phyloP scores from a whole-genome alignment of 2,888 invertebrate genomes.

The Drosophila flavopinicola region DNA sequence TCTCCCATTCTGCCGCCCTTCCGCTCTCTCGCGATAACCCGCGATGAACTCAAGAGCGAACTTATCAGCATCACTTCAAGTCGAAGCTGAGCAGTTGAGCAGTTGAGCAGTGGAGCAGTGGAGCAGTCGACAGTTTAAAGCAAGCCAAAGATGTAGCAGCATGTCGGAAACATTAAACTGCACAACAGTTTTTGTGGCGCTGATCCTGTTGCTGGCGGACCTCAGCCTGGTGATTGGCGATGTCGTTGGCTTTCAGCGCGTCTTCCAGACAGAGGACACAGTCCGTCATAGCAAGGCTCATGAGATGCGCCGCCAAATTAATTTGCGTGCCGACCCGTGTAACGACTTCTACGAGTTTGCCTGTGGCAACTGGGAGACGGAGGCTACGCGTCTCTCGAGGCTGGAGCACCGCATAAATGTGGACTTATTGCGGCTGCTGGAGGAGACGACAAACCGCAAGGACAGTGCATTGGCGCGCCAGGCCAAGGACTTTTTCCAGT shows the following conservation, averaged over 20 bases:
- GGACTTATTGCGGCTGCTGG: constrained; percentile 66
- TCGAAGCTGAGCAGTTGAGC: neutral
- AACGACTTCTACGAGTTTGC: constrained; percentile 82
- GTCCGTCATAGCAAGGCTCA: constrained; percentile 64
- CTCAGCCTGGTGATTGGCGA: constrained; percentile 12
- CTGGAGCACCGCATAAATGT: constrained; percentile 54
- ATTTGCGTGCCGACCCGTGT: constrained; percentile 76
- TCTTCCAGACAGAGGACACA: constrained; percentile 66
- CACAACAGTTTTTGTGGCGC: constrained; percentile 10
- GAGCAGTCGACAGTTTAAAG: constrained; percentile 45
- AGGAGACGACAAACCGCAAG: constrained; percentile 63
- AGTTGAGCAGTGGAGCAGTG: no score
- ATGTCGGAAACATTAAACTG: constrained; percentile 42
- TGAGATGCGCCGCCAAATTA: constrained; percentile 73
- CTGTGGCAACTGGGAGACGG: constrained; percentile 77
- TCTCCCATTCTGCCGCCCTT: neutral
- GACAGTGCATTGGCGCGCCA: constrained; percentile 69
- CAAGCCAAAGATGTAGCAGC: constrained; percentile 50
- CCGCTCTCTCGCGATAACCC: constrained; percentile 49
- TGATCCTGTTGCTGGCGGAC: constrained; percentile 6
- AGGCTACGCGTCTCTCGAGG: constrained; percentile 38
- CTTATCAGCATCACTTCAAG: constrained; percentile 45
- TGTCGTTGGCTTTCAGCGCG: constrained; percentile 44
- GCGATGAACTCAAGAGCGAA: constrained; percentile 35
- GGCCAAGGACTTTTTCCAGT: constrained; percentile 81